A percentile compares a stretch with the other conserved stretches of the same genome.
Conservation (phyloP, 2,797 vertebrate genomes). For the Acestrorhynchus altus region DNA sequence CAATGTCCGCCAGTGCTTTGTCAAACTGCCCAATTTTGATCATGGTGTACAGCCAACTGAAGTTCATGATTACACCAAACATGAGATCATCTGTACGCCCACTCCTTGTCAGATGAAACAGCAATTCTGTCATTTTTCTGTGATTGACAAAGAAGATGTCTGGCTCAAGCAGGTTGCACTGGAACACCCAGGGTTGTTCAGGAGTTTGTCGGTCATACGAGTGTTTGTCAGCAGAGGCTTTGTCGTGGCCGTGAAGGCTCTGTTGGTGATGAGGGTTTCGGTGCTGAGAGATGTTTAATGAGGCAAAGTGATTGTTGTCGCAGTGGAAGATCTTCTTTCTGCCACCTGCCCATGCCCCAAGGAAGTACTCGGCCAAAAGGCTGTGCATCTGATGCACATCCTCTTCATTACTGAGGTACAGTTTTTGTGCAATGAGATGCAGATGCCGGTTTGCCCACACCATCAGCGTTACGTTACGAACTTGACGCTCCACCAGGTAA, state of each 20-base stretch:
- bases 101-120: slow-evolving; percentile 92
- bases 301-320: slow-evolving; percentile 88
- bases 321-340: slow-evolving; percentile 92
- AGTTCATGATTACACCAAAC: slow-evolving; percentile 98
- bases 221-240: slow-evolving; percentile 87
- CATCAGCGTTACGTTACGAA: slow-evolving; percentile 92
- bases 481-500: slow-evolving; percentile 95
- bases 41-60: slow-evolving; percentile 99
- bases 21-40: slow-evolving; percentile 98
- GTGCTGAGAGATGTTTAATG: slow-evolving; percentile 84
- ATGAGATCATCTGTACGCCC: slow-evolving; percentile 95
- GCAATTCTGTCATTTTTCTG: slow-evolving; percentile 97
- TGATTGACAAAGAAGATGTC: slow-evolving; percentile 99
- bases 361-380: slow-evolving; percentile 95
- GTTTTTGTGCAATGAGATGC: slow-evolving; percentile 97
- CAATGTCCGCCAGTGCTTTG: slow-evolving; percentile 92
- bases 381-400: slow-evolving; percentile 96
- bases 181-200: slow-evolving; percentile 98
- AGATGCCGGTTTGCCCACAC: slow-evolving; percentile 98
- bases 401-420: slow-evolving; percentile 92
- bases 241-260: slow-evolving; percentile 83
- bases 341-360: slow-evolving; percentile 98
- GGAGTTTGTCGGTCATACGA: slow-evolving; percentile 96
- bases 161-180: slow-evolving; percentile 95
- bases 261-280: slow-evolving; percentile 86